phyloP scores from a whole-genome alignment of 2,113 vertebrate species.

The Scomber scombrus region DNA sequence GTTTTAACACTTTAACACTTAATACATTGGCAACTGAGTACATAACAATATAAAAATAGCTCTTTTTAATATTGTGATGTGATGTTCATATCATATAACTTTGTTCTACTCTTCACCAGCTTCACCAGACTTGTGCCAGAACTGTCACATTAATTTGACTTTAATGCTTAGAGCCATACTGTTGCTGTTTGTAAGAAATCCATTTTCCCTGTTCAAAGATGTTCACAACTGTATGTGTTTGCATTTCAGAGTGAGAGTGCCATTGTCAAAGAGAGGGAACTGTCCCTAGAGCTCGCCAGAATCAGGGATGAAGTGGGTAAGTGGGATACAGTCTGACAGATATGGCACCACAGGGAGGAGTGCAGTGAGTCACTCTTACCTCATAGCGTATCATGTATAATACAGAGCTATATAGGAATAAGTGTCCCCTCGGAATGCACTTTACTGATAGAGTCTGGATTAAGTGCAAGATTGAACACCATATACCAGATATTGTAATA shows the following conservation, averaged over 20 bases:
- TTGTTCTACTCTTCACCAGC: too few species aligned
- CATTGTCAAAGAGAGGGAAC: conserved; percentile 92
- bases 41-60: too few species aligned
- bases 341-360: conserved; percentile 16
- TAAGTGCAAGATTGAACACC: background rate
- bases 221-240: conserved; percentile 38
- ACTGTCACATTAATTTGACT: background rate
- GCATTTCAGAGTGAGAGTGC: conserved; percentile 91
- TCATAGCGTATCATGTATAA: conserved; percentile 2
- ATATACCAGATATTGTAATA: background rate
- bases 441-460: background rate
- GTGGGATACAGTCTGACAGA: conserved; percentile 70
- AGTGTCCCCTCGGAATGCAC: conserved; percentile 2
- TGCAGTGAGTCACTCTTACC: conserved; percentile 19
- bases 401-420: background rate
- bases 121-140: background rate
- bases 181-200: background rate
- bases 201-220: background rate
- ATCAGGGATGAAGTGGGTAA: conserved; percentile 99
- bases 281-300: conserved; percentile 91
- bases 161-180: background rate
- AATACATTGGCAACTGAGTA: too few species aligned
- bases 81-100: too few species aligned
- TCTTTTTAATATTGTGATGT: too few species aligned
- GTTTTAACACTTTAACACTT: too few species aligned